Conservation (phyloP, 2,797 vertebrate species). For the Acanthurus leucopareius region DNA sequence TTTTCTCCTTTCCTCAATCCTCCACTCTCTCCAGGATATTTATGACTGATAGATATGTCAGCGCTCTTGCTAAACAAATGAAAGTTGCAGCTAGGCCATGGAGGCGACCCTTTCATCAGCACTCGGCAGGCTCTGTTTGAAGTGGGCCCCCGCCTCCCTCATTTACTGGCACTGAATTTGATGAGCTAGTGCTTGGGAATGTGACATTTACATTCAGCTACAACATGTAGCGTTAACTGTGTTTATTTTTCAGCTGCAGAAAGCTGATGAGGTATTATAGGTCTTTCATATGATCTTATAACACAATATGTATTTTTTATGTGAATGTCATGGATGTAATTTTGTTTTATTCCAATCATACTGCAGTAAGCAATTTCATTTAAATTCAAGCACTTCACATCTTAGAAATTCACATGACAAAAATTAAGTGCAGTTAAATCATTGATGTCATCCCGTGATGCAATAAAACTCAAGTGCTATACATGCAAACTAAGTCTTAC, state of each 20-base stretch:
- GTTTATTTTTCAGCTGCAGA: conserved; percentile 49
- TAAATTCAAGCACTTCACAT: neutral
- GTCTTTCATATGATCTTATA: conserved; percentile 31
- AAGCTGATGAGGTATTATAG: conserved; percentile 41
- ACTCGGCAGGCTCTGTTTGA: conserved; percentile 55
- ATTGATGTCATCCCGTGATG: neutral
- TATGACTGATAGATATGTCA: conserved; percentile 77
- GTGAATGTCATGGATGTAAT: neutral
- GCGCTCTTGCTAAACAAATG: conserved; percentile 73
- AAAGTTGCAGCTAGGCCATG: conserved; percentile 63
- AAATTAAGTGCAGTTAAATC: neutral
- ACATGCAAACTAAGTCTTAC: too few relatives aligned
- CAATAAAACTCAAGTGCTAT: conserved; percentile 2
- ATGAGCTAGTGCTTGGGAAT: conserved; percentile 73
- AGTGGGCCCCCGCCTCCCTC: conserved; percentile 52
- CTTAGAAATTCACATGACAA: neutral
- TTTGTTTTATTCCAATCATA: neutral
- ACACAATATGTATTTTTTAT: conserved; percentile 17
- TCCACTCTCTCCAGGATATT: conserved; percentile 64
- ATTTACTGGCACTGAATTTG: conserved; percentile 62
- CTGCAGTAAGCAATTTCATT: neutral
- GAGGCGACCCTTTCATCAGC: conserved; percentile 70
- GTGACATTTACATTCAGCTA: conserved; percentile 68
- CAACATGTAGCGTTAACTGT: conserved; percentile 52
- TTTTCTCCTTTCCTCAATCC: conserved; percentile 30